phyloP scores from a whole-genome alignment of 64 coral and sea anemone species.

The Montipora foliosa region DNA sequence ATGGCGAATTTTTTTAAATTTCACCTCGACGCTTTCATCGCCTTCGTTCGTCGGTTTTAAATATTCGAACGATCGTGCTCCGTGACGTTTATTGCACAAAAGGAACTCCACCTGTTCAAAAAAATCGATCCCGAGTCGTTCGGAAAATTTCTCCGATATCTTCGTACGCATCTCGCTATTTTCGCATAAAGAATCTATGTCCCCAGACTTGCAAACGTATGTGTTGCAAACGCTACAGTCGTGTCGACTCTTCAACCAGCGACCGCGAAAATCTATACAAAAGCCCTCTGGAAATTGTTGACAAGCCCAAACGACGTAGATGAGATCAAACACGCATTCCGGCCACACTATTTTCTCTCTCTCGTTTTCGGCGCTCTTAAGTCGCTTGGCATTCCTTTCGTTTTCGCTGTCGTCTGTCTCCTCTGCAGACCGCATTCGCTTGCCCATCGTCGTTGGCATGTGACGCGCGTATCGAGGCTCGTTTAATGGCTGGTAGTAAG shows the following conservation, averaged over 20 bases:
- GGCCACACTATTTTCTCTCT: not conserved
- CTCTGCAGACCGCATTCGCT: not conserved
- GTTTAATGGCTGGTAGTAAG: not conserved
- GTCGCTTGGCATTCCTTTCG: not conserved
- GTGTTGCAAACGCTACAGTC: not conserved
- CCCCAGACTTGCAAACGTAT: not conserved
- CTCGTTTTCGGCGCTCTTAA: not conserved
- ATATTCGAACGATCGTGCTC: not conserved
- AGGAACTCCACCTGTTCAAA: not conserved
- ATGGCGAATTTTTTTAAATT: not conserved
- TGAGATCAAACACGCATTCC: not conserved
- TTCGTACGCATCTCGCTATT: not conserved
- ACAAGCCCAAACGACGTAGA: not conserved
- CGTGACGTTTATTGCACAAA: not conserved
- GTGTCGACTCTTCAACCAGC: not conserved
- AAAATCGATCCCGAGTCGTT: not conserved
- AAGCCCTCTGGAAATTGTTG: not conserved
- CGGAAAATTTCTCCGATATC: not conserved
- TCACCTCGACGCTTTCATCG: not conserved
- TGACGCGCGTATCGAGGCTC: not conserved
- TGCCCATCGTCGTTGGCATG: not conserved
- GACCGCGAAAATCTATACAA: not conserved
- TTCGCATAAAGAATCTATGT: not conserved
- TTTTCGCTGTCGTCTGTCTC: not conserved
- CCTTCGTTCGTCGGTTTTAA: not conserved